Percentiles rank a stretch among this genome's conserved stretches.
Conservation (phyloP, 2,888 invertebrate genomes). For the Phrixothrix hirtus region DNA sequence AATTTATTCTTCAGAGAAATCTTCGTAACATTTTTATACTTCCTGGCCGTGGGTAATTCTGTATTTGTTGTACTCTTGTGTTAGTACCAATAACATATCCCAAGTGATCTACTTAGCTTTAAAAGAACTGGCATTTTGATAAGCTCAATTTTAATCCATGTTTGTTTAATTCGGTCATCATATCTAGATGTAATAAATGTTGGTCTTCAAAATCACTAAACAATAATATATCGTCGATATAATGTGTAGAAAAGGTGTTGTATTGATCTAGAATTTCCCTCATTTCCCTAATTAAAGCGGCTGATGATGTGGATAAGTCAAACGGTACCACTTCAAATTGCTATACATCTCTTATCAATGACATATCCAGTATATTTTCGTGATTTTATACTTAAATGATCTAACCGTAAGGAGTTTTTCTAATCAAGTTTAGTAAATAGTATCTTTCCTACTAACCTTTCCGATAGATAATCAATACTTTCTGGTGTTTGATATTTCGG, state of each 20-base stretch:
- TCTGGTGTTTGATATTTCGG: no score
- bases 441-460: background rate
- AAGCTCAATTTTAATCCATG: constrained; percentile 2
- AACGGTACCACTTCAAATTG: constrained; percentile 16
- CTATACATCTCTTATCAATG: constrained; percentile 5
- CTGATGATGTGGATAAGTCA: constrained; percentile 1
- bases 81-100: no score
- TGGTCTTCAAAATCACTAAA: constrained; percentile 5
- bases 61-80: no score
- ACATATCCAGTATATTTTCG: constrained; percentile 12
- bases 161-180: background rate
- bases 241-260: constrained; percentile 11
- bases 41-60: no score
- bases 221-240: constrained; percentile 13
- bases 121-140: constrained; percentile 2
- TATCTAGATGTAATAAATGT: constrained; percentile 4
- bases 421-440: constrained; percentile 15
- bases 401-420: constrained; percentile 10
- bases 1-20: no score
- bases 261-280: constrained; percentile 7
- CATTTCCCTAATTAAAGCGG: constrained; percentile 6
- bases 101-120: no score
- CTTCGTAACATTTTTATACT: no score
- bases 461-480: no score
- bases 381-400: constrained; percentile 5